Evolutionary conservation across 37 sponge, comb jelly and placozoan species (phyloP).

Genomic region (Agelas oroides): DNA sequence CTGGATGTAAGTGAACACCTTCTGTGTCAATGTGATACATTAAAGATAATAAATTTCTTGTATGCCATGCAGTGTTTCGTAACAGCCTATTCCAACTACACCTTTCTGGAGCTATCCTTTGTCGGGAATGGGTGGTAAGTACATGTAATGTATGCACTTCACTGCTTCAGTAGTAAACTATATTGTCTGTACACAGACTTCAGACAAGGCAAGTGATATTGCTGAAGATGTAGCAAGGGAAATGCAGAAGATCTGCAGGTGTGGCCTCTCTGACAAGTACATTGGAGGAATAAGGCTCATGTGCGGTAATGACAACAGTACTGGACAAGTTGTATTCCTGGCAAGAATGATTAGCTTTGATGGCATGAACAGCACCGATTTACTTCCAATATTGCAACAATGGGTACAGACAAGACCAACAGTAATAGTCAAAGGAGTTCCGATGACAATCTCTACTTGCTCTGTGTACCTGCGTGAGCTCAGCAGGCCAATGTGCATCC

Average conservation of each 20-base stretch:
- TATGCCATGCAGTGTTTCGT: slow-evolving; percentile 32
- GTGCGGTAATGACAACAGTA: not conserved
- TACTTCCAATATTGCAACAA: not conserved
- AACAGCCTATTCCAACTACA: slow-evolving; percentile 33
- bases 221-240: not conserved
- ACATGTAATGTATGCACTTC: too few relatives aligned
- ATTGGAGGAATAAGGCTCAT: not conserved
- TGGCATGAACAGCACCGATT: not conserved
- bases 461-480: too few relatives aligned
- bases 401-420: slow-evolving; percentile 18
- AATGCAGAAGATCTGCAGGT: not conserved
- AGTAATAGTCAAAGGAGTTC: not conserved
- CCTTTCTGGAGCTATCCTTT: slow-evolving; percentile 27
- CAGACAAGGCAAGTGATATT: not conserved
- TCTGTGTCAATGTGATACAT: too few relatives aligned
- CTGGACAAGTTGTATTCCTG: not conserved
- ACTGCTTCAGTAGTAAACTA: not conserved
- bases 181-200: not conserved
- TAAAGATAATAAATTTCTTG: too few relatives aligned
- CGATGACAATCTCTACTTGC: not conserved
- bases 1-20: not conserved
- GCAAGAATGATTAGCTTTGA: not conserved
- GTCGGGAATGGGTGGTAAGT: slow-evolving; percentile 44
- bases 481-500: too few relatives aligned
- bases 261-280: not conserved